phyloP scores from a whole-genome alignment of 2,113 vertebrate genomes.

The Ceyx cyanopectus region DNA sequence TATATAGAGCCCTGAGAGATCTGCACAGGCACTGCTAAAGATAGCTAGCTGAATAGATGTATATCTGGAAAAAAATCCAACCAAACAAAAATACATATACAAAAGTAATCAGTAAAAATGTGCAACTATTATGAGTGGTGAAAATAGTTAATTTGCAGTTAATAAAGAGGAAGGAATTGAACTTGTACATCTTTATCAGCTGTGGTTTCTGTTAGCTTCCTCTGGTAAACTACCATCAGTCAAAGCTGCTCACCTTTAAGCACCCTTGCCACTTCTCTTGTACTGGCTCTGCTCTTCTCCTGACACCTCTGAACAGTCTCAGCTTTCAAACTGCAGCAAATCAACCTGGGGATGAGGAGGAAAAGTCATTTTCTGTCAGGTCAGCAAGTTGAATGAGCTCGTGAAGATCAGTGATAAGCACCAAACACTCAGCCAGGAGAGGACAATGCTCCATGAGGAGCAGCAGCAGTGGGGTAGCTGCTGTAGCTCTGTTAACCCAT shows the following conservation, averaged over 20 bases:
- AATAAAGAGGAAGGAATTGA: background rate
- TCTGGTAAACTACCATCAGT: background rate
- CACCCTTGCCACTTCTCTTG: background rate
- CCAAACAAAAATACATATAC: background rate
- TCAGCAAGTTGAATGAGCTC: background rate
- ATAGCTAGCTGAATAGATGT: background rate
- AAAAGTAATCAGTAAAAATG: background rate
- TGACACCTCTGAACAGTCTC: background rate
- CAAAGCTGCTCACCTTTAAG: background rate
- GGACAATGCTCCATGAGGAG: accelerated
- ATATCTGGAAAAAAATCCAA: background rate
- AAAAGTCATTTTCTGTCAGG: accelerated
- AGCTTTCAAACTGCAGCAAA: background rate
- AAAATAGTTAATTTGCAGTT: background rate
- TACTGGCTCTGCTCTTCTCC: background rate
- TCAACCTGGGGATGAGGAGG: background rate
- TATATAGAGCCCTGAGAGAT: background rate
- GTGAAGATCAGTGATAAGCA: background rate
- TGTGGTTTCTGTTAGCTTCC: background rate
- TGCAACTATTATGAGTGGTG: background rate
- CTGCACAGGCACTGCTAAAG: background rate
- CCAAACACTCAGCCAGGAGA: background rate
- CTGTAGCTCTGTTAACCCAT: background rate
- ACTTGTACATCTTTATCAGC: background rate
- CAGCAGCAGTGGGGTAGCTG: background rate